Conservation (phyloP, 2,888 invertebrate genomes). For the Caenorhabditis auriculariae region DNA sequence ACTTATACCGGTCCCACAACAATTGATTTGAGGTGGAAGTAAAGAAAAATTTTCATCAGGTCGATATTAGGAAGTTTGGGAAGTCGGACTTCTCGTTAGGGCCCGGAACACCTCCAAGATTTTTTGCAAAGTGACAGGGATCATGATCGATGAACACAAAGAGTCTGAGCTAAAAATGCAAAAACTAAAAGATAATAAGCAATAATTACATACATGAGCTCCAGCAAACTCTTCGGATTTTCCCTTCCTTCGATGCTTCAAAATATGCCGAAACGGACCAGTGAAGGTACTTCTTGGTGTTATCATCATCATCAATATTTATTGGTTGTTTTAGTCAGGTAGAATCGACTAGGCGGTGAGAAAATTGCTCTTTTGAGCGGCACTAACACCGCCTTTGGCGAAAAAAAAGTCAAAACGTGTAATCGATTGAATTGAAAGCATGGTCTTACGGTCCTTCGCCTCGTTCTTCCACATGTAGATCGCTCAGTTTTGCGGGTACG, state of each 20-base stretch:
- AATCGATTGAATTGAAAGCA: too few species aligned
- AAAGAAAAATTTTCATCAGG: slow-evolving; percentile 14
- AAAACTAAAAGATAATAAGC: slow-evolving; percentile 19
- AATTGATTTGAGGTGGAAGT: slow-evolving; percentile 13
- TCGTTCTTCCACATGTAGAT: too few species aligned
- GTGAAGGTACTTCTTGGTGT: too few species aligned
- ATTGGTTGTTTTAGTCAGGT: too few species aligned
- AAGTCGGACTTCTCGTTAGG: slow-evolving; percentile 17
- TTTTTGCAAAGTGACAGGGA: slow-evolving; percentile 16
- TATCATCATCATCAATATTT: too few species aligned
- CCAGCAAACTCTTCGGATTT: slow-evolving; percentile 16
- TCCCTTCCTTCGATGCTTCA: slow-evolving; percentile 5
- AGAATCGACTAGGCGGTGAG: too few species aligned
- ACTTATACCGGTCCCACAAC: slow-evolving; percentile 11
- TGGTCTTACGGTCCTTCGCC: too few species aligned
- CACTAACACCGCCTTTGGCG: too few species aligned
- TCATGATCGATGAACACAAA: slow-evolving; percentile 14
- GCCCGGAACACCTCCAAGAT: slow-evolving; percentile 15
- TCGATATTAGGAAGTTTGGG: slow-evolving; percentile 14
- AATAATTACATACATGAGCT: slow-evolving; percentile 17
- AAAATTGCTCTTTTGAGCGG: too few species aligned
- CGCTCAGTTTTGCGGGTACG: too few species aligned
- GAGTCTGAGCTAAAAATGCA: slow-evolving; percentile 15
- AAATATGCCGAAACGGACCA: slow-evolving; percentile 15
- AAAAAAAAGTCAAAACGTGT: too few species aligned